phyloP scores from a whole-genome alignment of 2,888 invertebrate species.

The Cephus runcator region DNA sequence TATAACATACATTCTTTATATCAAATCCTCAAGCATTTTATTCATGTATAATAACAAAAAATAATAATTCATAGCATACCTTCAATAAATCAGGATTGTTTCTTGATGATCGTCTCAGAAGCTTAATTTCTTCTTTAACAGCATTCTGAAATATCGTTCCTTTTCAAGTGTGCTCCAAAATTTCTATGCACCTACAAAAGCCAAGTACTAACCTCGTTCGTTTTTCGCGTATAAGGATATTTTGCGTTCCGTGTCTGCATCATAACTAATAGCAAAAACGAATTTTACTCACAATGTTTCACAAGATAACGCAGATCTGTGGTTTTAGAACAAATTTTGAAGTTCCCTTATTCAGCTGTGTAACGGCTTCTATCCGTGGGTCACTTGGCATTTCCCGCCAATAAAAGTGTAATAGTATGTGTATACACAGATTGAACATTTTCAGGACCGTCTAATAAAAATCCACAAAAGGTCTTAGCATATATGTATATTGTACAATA shows the following conservation, averaged over 20 bases:
- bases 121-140: conserved; percentile 11
- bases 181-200: not conserved
- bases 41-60: not conserved
- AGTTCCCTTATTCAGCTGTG: not conserved
- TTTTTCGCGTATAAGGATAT: not conserved
- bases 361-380: not conserved
- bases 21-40: not conserved
- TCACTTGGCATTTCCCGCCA: not conserved
- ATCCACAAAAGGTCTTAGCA: not conserved
- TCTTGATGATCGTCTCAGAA: conserved; percentile 38
- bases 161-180: not conserved
- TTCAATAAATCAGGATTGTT: conserved; percentile 37
- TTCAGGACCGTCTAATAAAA: not conserved
- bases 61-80: conserved; percentile 25
- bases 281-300: not conserved
- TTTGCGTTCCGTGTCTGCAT: not conserved
- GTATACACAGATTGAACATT: not conserved
- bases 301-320: not conserved
- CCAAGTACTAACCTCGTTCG: not conserved
- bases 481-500: not conserved
- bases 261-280: not conserved
- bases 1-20: not conserved
- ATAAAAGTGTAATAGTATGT: not conserved
- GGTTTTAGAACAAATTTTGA: not conserved
- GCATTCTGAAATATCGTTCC: conserved; percentile 16